Evolutionary conservation across 1,140 invertebrate genomes (phyloP).

Genomic region (Bactericera cockerelli): DNA sequence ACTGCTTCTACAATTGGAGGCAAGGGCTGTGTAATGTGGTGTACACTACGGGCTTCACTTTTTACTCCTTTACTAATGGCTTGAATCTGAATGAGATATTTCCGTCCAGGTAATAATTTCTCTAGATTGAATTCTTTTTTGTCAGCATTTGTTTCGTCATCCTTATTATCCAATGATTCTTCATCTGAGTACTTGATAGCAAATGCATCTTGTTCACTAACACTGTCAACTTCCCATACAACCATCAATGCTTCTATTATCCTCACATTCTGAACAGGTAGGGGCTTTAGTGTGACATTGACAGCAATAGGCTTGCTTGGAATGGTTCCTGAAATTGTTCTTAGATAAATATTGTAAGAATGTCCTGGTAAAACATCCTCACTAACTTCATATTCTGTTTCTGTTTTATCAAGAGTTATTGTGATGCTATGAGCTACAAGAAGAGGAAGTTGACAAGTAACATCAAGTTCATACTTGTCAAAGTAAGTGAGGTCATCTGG

Average conservation of each 20-base stretch:
- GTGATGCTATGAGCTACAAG: background rate
- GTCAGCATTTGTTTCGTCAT: background rate
- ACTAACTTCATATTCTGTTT: background rate
- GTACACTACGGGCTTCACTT: background rate
- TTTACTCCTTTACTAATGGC: background rate
- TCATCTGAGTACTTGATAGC: background rate
- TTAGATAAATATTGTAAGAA: background rate
- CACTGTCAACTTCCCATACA: background rate
- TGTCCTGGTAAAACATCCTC: background rate
- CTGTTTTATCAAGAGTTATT: background rate
- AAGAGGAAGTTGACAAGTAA: too few species aligned
- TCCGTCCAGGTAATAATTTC: background rate
- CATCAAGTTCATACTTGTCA: background rate
- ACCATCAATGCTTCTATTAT: background rate
- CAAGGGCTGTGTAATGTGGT: background rate
- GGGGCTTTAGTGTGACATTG: background rate
- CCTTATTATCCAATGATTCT: background rate
- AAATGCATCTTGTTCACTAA: background rate
- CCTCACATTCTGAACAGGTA: background rate
- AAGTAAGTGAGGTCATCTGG: background rate
- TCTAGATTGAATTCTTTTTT: background rate
- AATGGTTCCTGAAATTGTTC: background rate
- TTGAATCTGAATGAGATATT: background rate
- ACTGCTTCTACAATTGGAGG: background rate
- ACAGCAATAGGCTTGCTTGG: background rate